Evolutionary conservation across 35 echinoderm and acorn worm species (phyloP).

Genomic region (Lytechinus variegatus): DNA sequence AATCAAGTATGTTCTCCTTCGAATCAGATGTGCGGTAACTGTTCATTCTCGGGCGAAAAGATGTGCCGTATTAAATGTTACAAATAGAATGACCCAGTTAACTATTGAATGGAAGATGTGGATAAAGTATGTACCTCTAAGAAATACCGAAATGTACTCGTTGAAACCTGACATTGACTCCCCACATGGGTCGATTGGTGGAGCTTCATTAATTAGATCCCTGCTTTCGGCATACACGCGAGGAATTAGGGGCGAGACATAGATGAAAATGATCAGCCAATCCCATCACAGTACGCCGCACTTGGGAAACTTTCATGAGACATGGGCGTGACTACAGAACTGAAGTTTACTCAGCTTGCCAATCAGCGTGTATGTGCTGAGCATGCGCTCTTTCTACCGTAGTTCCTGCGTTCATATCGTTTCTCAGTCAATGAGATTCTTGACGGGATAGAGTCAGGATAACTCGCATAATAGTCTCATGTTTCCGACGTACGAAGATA

Average conservation of each 20-base stretch:
- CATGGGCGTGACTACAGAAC: background rate
- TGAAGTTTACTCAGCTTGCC: background rate
- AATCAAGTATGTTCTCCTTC: background rate
- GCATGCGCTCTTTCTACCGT: background rate
- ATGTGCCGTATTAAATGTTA: background rate
- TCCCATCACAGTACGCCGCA: background rate
- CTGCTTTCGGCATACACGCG: background rate
- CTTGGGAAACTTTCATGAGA: conserved; percentile 2
- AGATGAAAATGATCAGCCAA: background rate
- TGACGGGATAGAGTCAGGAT: background rate
- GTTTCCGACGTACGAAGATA: background rate
- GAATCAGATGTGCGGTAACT: background rate
- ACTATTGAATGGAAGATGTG: background rate
- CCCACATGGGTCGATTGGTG: background rate
- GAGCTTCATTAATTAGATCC: conserved; percentile 17
- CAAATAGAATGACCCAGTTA: background rate
- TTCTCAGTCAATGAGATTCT: conserved; percentile 11
- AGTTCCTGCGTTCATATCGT: background rate
- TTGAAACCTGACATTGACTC: background rate
- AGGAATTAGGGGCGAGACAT: background rate
- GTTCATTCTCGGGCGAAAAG: background rate
- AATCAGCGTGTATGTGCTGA: background rate
- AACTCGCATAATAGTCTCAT: background rate
- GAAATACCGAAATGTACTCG: background rate
- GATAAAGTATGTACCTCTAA: background rate